Conservation (phyloP, 2,113 vertebrate species). For the Cichladusa arquata region DNA sequence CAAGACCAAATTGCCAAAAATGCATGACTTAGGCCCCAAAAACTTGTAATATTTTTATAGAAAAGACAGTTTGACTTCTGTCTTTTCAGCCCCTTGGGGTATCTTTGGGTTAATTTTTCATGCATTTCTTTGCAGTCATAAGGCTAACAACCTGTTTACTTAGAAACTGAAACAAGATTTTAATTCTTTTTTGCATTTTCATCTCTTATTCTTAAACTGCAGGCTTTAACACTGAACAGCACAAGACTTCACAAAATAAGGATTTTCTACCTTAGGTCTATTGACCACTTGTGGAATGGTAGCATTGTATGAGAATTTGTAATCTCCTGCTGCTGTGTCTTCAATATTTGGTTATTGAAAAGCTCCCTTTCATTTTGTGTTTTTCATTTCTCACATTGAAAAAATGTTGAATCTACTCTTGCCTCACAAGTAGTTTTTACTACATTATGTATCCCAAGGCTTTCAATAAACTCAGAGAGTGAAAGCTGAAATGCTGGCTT, state of each 20-base stretch:
- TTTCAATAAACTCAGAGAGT: conserved; percentile 41
- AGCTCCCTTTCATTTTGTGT: not conserved
- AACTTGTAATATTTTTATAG: not conserved
- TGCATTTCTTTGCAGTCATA: not conserved
- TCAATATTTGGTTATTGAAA: not conserved
- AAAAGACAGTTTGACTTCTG: not conserved
- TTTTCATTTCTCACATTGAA: not conserved
- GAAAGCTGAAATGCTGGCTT: not conserved
- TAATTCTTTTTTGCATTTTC: not conserved
- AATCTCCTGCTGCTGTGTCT: not conserved
- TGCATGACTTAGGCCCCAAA: not conserved
- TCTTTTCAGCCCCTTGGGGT: not conserved
- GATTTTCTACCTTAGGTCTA: not conserved
- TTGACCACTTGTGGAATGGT: not conserved
- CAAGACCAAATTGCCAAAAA: not conserved
- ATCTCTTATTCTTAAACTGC: not conserved
- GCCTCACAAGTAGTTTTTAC: not conserved
- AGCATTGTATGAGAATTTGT: not conserved
- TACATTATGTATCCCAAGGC: conserved; percentile 22
- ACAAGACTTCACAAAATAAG: not conserved
- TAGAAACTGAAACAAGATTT: not conserved
- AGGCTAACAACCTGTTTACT: not conserved
- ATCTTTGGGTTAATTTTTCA: not conserved
- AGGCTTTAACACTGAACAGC: not conserved
- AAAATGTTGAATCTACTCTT: not conserved